Conservation (phyloP, 1,140 invertebrate genomes). For the Eubasilissa regina region DNA sequence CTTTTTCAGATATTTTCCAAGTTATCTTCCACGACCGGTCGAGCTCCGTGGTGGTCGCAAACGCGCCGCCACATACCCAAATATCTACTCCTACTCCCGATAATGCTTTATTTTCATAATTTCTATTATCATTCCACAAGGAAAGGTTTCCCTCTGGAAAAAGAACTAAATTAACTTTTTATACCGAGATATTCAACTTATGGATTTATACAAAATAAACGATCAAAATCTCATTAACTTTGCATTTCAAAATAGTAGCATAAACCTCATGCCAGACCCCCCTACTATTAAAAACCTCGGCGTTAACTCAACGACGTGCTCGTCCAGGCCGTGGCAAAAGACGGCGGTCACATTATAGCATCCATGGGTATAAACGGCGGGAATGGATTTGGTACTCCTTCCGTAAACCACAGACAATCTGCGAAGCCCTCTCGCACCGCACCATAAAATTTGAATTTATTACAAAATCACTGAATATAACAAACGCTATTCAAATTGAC, state of each 20-base stretch:
- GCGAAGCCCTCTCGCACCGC: conserved; percentile 54
- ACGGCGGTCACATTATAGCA: conserved; percentile 52
- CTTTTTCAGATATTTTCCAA: too few species aligned
- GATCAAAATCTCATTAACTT: conserved; percentile 3
- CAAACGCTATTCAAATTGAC: conserved; percentile 33
- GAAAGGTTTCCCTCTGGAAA: too few species aligned
- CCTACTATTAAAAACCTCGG: conserved; percentile 42
- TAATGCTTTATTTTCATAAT: too few species aligned
- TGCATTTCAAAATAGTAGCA: background rate
- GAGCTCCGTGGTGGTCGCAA: too few species aligned
- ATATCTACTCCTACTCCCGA: too few species aligned
- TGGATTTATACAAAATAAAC: conserved; percentile 3
- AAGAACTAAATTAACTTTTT: too few species aligned
- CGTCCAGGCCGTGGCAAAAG: conserved; percentile 14
- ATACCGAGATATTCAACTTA: background rate
- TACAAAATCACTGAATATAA: conserved; percentile 53
- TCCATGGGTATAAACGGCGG: conserved; percentile 52
- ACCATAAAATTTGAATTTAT: conserved; percentile 61
- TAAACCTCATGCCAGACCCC: background rate
- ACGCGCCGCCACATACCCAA: too few species aligned
- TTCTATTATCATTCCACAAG: too few species aligned
- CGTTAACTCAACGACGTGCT: conserved; percentile 27
- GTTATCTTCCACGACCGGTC: too few species aligned
- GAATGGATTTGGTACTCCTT: conserved; percentile 59
- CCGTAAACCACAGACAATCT: conserved; percentile 60